Evolutionary conservation across 2,113 vertebrate genomes (phyloP).

Genomic region (Actenoides hombroni): DNA sequence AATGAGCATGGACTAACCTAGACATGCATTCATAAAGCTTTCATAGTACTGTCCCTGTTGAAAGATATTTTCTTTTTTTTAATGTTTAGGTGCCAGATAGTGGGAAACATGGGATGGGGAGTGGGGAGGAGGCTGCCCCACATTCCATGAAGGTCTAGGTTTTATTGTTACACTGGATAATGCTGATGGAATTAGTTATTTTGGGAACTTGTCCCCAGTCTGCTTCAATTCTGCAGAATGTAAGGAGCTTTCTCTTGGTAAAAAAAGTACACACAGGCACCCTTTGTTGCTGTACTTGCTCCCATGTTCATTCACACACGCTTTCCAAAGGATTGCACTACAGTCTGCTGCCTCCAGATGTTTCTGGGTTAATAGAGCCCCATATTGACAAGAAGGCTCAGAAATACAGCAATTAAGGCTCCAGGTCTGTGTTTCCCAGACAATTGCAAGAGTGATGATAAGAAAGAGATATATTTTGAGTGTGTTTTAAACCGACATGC

Average conservation of each 20-base stretch:
- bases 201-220: neutral
- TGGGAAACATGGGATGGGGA: neutral
- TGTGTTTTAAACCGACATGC: neutral
- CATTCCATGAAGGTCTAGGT: neutral
- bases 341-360: neutral
- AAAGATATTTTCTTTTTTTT: neutral
- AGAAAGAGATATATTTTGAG: neutral
- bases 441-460: neutral
- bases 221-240: neutral
- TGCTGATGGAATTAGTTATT: conserved; percentile 23
- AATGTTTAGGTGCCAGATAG: neutral
- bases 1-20: neutral
- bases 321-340: neutral
- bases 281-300: neutral
- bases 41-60: neutral
- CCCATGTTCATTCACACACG: neutral
- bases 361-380: neutral
- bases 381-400: neutral
- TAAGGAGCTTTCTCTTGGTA: neutral
- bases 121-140: neutral
- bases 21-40: neutral
- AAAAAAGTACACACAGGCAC: neutral
- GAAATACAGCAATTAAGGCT: neutral
- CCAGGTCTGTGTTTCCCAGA: neutral
- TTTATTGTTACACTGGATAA: neutral